Conservation (phyloP, 23 tunicate species). For the Trididemnum nubilum region DNA sequence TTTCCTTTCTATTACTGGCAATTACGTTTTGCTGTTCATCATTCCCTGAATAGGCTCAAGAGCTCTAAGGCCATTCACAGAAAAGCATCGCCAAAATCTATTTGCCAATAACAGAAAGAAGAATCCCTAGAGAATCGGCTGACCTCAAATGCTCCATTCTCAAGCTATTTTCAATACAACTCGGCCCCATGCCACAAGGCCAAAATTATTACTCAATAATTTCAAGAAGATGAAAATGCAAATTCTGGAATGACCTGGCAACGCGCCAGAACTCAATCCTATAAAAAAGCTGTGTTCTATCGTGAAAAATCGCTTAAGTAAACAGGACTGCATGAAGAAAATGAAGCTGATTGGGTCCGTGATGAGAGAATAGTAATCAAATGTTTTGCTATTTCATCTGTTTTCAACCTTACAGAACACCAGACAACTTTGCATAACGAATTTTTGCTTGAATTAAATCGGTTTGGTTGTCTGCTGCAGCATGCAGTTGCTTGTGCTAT, state of each 20-base stretch:
- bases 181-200: slow-evolving; percentile 24
- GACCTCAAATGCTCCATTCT: not conserved
- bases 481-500: too few species aligned
- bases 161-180: slow-evolving; percentile 23
- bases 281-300: slow-evolving; percentile 20
- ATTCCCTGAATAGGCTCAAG: slow-evolving; percentile 21
- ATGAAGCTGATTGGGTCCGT: slow-evolving; percentile 19
- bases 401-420: too few species aligned
- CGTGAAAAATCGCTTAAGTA: slow-evolving; percentile 16
- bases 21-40: slow-evolving; percentile 22
- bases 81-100: slow-evolving; percentile 26
- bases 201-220: slow-evolving; percentile 20
- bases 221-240: slow-evolving; percentile 22
- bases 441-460: too few species aligned
- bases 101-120: not conserved
- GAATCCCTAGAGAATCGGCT: not conserved
- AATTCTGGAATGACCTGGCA: slow-evolving; percentile 25
- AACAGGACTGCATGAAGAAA: slow-evolving; percentile 30
- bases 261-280: slow-evolving; percentile 29
- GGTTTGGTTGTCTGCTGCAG: too few species aligned
- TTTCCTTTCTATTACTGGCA: slow-evolving; percentile 21
- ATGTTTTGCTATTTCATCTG: too few species aligned
- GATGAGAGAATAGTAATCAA: not conserved
- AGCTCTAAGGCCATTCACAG: slow-evolving; percentile 23
- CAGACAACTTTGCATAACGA: too few species aligned